phyloP scores from a whole-genome alignment of 1,140 invertebrate species.

The Bombus ignitus region DNA sequence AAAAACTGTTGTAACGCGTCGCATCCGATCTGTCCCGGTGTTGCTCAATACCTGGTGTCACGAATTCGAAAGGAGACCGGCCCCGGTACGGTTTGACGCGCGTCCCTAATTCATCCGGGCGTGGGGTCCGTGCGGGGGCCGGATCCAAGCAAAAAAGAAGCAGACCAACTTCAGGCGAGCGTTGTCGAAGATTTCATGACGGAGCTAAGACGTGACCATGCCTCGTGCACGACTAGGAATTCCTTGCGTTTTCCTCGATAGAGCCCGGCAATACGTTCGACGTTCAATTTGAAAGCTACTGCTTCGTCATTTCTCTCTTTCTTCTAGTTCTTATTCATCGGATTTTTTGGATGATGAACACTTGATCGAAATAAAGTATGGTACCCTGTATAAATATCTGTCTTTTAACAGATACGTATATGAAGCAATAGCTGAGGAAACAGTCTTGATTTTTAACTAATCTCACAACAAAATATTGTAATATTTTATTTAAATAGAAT shows the following conservation, averaged over 20 bases:
- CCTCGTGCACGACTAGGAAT: slow-evolving; percentile 25
- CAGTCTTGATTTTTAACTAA: too few species aligned
- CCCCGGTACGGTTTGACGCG: slow-evolving; percentile 69
- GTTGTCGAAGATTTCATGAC: slow-evolving; percentile 37
- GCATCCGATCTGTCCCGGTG: slow-evolving; percentile 40
- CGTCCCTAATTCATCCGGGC: slow-evolving; percentile 73
- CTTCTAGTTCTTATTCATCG: background rate
- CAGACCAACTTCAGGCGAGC: background rate
- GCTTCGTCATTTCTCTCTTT: background rate
- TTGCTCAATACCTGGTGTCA: slow-evolving; percentile 62
- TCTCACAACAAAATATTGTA: too few species aligned
- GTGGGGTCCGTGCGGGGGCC: slow-evolving; percentile 34
- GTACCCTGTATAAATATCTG: too few species aligned
- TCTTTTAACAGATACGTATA: too few species aligned
- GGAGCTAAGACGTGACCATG: slow-evolving; percentile 40
- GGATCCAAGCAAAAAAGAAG: background rate
- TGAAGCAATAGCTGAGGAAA: too few species aligned
- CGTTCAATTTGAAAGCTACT: background rate
- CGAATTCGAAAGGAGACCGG: slow-evolving; percentile 61
- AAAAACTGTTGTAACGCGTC: slow-evolving; percentile 36
- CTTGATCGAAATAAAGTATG: background rate
- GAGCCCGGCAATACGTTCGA: background rate
- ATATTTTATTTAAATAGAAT: too few species aligned
- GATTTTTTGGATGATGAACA: too few species aligned
- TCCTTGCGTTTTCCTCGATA: background rate